Percentiles rank a stretch among this genome's conserved stretches.
These are phyloP conservation scores for Netelia inedita DNA, from an alignment of 2,888 invertebrate species.

Conservation along the genomic window DNA sequence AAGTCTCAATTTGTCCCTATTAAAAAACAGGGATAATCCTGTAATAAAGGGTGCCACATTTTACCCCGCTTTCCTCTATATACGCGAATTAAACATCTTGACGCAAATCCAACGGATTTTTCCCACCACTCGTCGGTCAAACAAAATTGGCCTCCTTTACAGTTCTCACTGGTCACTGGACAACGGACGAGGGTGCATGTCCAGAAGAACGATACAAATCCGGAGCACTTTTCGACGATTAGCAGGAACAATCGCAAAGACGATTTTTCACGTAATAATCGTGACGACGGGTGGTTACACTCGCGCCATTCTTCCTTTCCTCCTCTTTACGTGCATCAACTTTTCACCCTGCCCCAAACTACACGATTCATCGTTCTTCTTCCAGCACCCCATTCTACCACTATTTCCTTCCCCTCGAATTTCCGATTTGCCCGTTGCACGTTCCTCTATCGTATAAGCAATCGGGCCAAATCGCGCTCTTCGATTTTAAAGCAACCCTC, in stretches of 20 bases:
- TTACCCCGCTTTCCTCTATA: too few species aligned
- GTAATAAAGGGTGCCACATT: too few species aligned
- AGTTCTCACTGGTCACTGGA: not conserved
- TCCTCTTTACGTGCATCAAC: slow-evolving; percentile 49
- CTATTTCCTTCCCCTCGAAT: slow-evolving; percentile 29
- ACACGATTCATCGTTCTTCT: slow-evolving; percentile 45
- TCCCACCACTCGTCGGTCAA: slow-evolving; percentile 64
- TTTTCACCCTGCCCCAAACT: slow-evolving; percentile 36
- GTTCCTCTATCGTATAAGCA: slow-evolving; percentile 3
- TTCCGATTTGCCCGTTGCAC: slow-evolving; percentile 62
- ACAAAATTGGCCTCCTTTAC: not conserved
- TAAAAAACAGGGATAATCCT: too few species aligned
- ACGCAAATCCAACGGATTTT: not conserved
- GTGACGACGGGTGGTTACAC: slow-evolving; percentile 35
- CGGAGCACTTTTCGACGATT: slow-evolving; percentile 36
- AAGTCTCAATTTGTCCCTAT: too few species aligned
- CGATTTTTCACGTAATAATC: slow-evolving; percentile 60
- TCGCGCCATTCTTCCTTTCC: slow-evolving; percentile 27
- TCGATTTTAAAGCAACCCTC: slow-evolving; percentile 77
- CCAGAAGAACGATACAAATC: not conserved
- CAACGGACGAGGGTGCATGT: not conserved
- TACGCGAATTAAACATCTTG: not conserved
- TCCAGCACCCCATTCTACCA: slow-evolving; percentile 29
- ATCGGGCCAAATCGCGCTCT: slow-evolving; percentile 74
- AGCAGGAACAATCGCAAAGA: slow-evolving; percentile 49